Percentiles rank a stretch among this genome's conserved stretches.
phyloP scores from a whole-genome alignment of 2,113 vertebrate genomes.

The Labrus mixtus region DNA sequence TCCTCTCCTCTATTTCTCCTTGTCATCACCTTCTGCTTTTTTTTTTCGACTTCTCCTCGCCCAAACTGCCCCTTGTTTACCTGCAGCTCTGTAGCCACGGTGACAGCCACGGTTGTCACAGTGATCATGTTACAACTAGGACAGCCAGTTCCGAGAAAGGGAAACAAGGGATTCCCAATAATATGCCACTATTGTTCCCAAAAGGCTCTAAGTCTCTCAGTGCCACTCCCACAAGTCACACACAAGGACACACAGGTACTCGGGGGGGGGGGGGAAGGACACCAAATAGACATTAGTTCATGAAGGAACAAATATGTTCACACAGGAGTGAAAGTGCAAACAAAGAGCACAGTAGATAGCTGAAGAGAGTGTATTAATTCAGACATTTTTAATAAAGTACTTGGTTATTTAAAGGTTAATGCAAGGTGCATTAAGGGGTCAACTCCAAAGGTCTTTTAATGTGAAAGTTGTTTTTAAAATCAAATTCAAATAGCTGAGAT shows the following conservation, averaged over 20 bases:
- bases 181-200: constrained; percentile 75
- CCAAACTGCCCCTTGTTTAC: constrained; percentile 74
- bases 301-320: constrained; percentile 30
- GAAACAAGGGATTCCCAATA: constrained; percentile 76
- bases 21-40: background rate
- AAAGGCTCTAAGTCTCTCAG: constrained; percentile 39
- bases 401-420: background rate
- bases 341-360: background rate
- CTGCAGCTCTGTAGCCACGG: constrained; percentile 63
- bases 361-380: background rate
- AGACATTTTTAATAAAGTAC: background rate
- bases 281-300: constrained; percentile 35
- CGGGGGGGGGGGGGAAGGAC: background rate
- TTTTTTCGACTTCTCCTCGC: background rate
- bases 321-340: constrained; percentile 22
- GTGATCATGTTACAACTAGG: constrained; percentile 80
- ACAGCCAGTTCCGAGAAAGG: constrained; percentile 73
- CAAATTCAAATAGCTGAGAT: no score
- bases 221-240: constrained; percentile 36
- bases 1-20: background rate
- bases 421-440: background rate
- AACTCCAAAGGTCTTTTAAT: no score
- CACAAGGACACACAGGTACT: constrained; percentile 18
- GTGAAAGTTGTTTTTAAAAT: no score
- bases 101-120: constrained; percentile 68